Base-by-base conservation (phyloP, 1,140 invertebrate genomes). In the Zaprionus nigranus region DNA sequence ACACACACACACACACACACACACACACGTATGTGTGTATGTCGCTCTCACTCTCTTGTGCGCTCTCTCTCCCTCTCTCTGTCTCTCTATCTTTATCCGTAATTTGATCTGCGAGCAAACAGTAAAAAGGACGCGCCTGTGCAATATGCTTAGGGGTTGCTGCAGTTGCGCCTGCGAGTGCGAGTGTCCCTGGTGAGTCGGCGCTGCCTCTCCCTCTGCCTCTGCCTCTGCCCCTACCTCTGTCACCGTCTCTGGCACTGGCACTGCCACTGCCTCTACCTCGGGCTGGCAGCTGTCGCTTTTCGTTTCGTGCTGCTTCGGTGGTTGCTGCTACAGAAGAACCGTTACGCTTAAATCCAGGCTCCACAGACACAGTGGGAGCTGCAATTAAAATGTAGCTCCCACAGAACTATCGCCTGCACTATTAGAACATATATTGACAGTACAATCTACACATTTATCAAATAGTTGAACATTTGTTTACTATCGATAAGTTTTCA, bases 131-230 rank as follows among this genome's bases (percentile, higher is more conserved):
- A 86, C 82, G 82, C 82, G 82, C 75, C 80, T 82, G 82, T 85
- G 82, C 82, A 85, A 85, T 85, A 85, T 85, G 82, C 82, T 73
- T 81, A 86, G 82, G 82, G 82, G 82, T 85, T 82, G 73, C 69
- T 84, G 73, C 73, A 73, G 58, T 60, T 67, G 57, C 63, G 28
- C 28, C 28, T 30, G 28, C 28, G 28, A 30, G 28, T 30, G 28
- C 62, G 30, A 22, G n/a, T 60, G 53, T 46, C 56, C 40, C 43
- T 62, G 49, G 28, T 63, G 43, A 46, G 40, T 30, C 59, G 38
- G 15, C 43, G 43, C 65, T 38, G 38, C 70, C 51, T 58, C 57
- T 65, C 63, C 28, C 60, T 60, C 65, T 62, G 49, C 63, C 51
- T 58, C 57, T 65, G 74, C 28, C 60, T 60, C 65, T 62, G 49